Evolutionary conservation across 2,113 vertebrate species (phyloP), one percentile per base, ranked within the genome.

Genomic region (Dendropsophus ebraccatus): DNA sequence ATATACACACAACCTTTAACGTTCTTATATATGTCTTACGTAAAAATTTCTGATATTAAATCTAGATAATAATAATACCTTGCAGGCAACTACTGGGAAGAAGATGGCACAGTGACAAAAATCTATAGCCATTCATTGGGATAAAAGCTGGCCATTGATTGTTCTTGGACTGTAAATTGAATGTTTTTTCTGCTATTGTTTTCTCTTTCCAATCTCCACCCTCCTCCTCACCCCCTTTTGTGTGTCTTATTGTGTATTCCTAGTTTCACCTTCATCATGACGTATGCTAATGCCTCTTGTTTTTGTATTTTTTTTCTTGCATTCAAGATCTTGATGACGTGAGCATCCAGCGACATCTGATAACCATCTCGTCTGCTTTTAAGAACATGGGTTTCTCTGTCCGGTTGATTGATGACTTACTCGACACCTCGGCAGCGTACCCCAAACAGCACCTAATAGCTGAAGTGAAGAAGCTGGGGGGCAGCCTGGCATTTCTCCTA

Each of bases 381-480:
- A 67, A 32, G 30, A 37, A n/a, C 56, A 69, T 56, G 50, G 28
- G 19, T 9, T 16, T 37, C 21, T 82, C 69, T 41, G 50, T 82
- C 70, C 54, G 10, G 45, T 28, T 80, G 56, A 82, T 85, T 65
- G 70, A 62, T 72, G 73, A 86, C 54, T 35, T 84, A 23, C 41
- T 56, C 49, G 2, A 77, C n/a, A 50, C 60, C 87, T n/a, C 25
- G n/a, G 82, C 67, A 10, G 23, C 9, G 23, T 25, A n/a, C 69
- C 82, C 41, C 17, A 58, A 62, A 35, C n/a, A 58, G 25, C 17
- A 87, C 1, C 67, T 69, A 8, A 21, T 60, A 32, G n/a, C 54
- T 54, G 75, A 88, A 84, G 74, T 76, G 37, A 89, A 82, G 88
- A 87, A 94, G 92, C 91, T 93, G 92, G 93, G 92, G 92, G 94